Percentiles rank a stretch among this genome's conserved stretches.
Evolutionary conservation across 2,888 invertebrate species (phyloP).

Genomic region (Ectemnius cavifrons): DNA sequence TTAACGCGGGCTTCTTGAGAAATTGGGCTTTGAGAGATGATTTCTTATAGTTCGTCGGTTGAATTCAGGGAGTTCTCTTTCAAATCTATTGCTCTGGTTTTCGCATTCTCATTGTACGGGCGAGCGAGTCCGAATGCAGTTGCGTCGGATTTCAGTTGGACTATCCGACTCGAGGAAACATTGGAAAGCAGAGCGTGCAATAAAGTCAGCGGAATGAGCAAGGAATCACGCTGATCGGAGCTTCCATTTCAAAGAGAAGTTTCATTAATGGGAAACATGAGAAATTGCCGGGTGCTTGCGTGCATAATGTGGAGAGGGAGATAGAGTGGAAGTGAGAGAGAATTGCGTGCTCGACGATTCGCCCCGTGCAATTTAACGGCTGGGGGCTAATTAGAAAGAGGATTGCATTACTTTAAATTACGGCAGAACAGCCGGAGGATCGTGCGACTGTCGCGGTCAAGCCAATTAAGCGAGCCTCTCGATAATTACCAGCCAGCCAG

Average conservation of each 20-base stretch:
- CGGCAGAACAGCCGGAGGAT: conserved; percentile 43
- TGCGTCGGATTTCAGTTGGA: no score
- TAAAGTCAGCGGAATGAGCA: conserved; percentile 39
- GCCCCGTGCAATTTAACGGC: no score
- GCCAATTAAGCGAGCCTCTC: conserved; percentile 59
- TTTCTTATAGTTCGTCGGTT: no score
- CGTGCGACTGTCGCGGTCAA: conserved; percentile 44
- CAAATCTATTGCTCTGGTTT: not conserved
- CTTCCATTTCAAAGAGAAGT: not conserved
- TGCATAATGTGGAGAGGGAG: conserved; percentile 33
- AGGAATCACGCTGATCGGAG: conserved; percentile 30
- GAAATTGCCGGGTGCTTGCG: conserved; percentile 23
- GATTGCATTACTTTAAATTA: conserved; percentile 59
- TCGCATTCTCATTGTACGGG: not conserved
- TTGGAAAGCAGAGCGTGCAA: conserved; percentile 6
- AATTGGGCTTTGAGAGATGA: no score
- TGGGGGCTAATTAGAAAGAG: conserved; percentile 54
- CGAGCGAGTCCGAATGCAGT: no score
- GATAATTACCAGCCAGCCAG: conserved; percentile 52
- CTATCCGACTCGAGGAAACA: no score
- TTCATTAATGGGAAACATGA: conserved; percentile 32
- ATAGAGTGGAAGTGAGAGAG: no score
- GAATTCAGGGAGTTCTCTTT: not conserved
- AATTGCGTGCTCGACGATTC: conserved; percentile 38
- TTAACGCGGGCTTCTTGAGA: no score